A percentile compares a stretch with the other conserved stretches of the same genome.
Evolutionary conservation across 1,140 invertebrate species (phyloP).

Genomic region (Drosophila kikkawai): DNA sequence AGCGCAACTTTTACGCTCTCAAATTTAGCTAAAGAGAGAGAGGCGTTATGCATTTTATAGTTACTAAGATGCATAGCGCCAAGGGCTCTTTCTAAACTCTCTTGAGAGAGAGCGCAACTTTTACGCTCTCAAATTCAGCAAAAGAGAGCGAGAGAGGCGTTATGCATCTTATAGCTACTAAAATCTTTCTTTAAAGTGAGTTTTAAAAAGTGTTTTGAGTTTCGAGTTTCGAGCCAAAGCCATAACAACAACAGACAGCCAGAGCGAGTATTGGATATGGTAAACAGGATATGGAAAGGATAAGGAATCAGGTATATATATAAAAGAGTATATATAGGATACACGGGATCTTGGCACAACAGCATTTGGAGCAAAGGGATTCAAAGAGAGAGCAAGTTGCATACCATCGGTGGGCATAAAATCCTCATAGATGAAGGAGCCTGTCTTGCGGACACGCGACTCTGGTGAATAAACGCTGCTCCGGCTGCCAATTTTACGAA

Average conservation of each 20-base stretch:
- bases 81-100: not conserved
- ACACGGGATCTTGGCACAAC: conserved; percentile 8
- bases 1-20: not conserved
- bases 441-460: conserved; percentile 97
- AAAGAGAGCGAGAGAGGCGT: too few relatives aligned
- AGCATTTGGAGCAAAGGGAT: conserved; percentile 23
- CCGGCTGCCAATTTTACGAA: conserved; percentile 99
- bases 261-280: conserved; percentile 16
- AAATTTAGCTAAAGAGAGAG: too few relatives aligned
- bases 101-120: not conserved
- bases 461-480: conserved; percentile 99
- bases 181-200: not conserved
- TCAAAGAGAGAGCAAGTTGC: conserved; percentile 59
- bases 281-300: conserved; percentile 2
- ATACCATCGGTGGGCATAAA: conserved; percentile 99
- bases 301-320: not conserved
- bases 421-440: conserved; percentile 99
- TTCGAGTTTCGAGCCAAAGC: conserved; percentile 32
- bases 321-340: not conserved
- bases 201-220: not conserved
- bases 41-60: not conserved
- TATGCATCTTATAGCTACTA: conserved; percentile 1
- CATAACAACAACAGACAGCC: conserved; percentile 42
- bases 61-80: too few relatives aligned
- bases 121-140: too few relatives aligned